A percentile compares a stretch with the other conserved stretches of the same genome.
These are phyloP conservation scores for Zeus faber DNA, from an alignment of 2,113 vertebrate genomes.

Conservation along the genomic window DNA sequence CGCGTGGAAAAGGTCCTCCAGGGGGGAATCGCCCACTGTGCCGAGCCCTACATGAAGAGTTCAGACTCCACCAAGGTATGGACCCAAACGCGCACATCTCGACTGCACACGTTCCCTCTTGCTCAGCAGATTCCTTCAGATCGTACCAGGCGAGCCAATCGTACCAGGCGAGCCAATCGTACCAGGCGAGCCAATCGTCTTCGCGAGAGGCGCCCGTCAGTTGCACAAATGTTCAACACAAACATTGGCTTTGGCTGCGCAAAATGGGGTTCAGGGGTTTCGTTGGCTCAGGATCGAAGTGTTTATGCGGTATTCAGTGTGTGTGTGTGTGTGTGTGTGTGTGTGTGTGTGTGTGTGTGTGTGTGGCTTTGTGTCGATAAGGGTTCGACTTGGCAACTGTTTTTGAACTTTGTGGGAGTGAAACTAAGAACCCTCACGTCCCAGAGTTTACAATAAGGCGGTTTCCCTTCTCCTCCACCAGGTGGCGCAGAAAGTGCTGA, in stretches of 20 bases:
- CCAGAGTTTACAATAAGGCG: no score
- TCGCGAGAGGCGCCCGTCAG: no score
- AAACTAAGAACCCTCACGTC: no score
- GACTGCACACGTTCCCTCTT: background rate
- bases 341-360: constrained; percentile 4
- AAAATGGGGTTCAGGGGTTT: constrained; percentile 31
- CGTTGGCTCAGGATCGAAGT: no score
- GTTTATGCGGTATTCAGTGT: background rate
- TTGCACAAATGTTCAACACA: constrained; percentile 37
- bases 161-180: no score
- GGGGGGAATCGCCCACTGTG: constrained; percentile 93
- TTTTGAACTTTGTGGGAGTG: no score
- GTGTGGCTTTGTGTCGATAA: no score
- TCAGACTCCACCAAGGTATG: constrained; percentile 95
- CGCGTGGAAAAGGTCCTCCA: constrained; percentile 96
- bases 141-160: constrained; percentile 42
- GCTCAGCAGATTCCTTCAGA: constrained; percentile 42
- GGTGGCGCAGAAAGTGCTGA: constrained; percentile 96
- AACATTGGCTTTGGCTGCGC: constrained; percentile 50
- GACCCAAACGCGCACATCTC: background rate
- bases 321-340: constrained; percentile 8
- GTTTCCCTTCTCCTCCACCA: constrained; percentile 76
- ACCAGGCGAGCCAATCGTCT: no score
- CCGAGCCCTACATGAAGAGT: constrained; percentile 96
- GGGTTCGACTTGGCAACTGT: background rate